A percentile compares a stretch with the other conserved stretches of the same genome.
phyloP scores from a whole-genome alignment of 2,888 invertebrate genomes.

The Lordiphosa andalusiaca region DNA sequence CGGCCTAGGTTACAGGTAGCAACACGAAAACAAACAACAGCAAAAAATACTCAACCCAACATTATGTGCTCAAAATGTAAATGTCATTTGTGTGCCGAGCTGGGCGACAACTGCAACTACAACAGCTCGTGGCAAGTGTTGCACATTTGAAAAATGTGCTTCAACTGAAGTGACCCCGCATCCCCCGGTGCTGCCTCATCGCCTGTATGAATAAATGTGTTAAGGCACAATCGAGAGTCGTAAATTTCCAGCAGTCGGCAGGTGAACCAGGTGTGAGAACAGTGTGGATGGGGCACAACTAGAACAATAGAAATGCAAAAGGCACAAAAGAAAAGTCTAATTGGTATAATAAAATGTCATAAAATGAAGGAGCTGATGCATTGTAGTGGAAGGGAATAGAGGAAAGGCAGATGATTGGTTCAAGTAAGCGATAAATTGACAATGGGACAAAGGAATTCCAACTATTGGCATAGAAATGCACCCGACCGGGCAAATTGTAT shows the following conservation, averaged over 20 bases:
- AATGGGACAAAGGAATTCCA: slow-evolving; percentile 18
- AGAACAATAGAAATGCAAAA: slow-evolving; percentile 37
- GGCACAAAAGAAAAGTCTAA: slow-evolving; percentile 44
- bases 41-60: slow-evolving; percentile 23
- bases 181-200: slow-evolving; percentile 15
- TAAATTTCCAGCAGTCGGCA: slow-evolving; percentile 62
- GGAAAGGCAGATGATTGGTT: slow-evolving; percentile 18
- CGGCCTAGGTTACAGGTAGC: slow-evolving; percentile 25
- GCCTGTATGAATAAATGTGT: slow-evolving; percentile 65
- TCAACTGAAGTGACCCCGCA: slow-evolving; percentile 44
- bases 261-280: slow-evolving; percentile 48
- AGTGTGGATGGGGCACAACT: slow-evolving; percentile 9
- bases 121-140: slow-evolving; percentile 48
- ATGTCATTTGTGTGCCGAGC: slow-evolving; percentile 60
- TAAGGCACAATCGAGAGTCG: slow-evolving; percentile 59
- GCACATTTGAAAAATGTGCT: slow-evolving; percentile 68
- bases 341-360: slow-evolving; percentile 71
- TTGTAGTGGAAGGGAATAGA: slow-evolving; percentile 8
- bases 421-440: slow-evolving; percentile 15
- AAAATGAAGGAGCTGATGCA: slow-evolving; percentile 42
- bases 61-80: slow-evolving; percentile 69
- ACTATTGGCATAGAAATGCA: too few species aligned
- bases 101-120: slow-evolving; percentile 27
- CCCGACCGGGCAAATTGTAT: too few species aligned
- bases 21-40: slow-evolving; percentile 25